A percentile compares a stretch with the other conserved stretches of the same genome.
Evolutionary conservation across 1,140 invertebrate species (phyloP).

Genomic region (Calephelis nemesis): DNA sequence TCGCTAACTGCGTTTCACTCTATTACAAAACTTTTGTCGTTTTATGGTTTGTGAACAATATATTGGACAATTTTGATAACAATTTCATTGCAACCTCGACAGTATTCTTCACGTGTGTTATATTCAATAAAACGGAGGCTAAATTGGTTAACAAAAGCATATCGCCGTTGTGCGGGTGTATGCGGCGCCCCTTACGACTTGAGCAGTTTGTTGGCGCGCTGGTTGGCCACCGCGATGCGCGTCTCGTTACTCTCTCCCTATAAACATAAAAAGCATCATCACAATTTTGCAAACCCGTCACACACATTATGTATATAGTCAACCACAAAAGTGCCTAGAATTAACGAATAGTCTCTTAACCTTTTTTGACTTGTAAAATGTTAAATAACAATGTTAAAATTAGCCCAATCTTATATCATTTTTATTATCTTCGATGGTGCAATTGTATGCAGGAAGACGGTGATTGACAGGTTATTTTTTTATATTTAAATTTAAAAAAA

Average conservation of each 20-base stretch:
- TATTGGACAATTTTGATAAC: not conserved
- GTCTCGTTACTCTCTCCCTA: slow-evolving; percentile 90
- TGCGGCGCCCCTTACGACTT: slow-evolving; percentile 79
- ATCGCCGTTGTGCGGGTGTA: not conserved
- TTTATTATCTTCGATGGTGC: no score
- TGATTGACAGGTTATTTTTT: no score
- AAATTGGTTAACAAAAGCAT: not conserved
- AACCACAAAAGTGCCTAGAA: not conserved
- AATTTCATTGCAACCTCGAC: not conserved
- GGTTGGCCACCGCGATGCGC: slow-evolving; percentile 89
- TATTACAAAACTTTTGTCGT: no score
- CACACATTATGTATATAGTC: not conserved
- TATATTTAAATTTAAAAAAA: no score
- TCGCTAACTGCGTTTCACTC: no score
- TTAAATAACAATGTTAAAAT: no score
- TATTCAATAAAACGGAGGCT: not conserved
- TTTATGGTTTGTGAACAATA: no score
- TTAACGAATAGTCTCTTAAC: no score
- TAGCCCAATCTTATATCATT: no score
- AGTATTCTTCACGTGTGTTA: not conserved
- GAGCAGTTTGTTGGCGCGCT: slow-evolving; percentile 88
- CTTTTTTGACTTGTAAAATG: no score
- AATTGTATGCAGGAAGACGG: no score
- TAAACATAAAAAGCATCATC: slow-evolving; percentile 26
- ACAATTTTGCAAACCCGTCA: not conserved